phyloP scores from a whole-genome alignment of 2,888 invertebrate species.

The Coronaproctus castanopsis region DNA sequence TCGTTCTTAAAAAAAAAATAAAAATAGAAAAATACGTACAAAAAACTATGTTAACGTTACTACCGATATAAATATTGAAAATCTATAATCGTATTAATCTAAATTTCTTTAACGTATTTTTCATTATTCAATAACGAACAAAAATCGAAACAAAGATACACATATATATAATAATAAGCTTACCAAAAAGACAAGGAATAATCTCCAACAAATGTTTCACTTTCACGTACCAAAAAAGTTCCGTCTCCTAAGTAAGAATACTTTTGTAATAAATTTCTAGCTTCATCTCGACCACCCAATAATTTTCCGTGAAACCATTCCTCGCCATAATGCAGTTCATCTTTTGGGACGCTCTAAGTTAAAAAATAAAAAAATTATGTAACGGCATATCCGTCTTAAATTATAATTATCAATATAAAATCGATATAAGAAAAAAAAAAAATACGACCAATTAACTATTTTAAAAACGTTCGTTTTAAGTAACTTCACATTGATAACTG shows the following conservation, averaged over 20 bases:
- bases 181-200: conserved; percentile 85
- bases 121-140: too few relatives aligned
- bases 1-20: too few relatives aligned
- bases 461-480: not conserved
- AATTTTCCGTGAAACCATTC: conserved; percentile 86
- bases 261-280: conserved; percentile 39
- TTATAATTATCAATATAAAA: too few relatives aligned
- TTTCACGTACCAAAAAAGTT: conserved; percentile 78
- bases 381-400: not conserved
- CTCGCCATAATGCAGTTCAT: conserved; percentile 77
- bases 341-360: conserved; percentile 43
- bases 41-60: too few relatives aligned
- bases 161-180: too few relatives aligned
- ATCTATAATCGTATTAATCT: too few relatives aligned
- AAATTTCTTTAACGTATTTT: too few relatives aligned
- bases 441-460: not conserved
- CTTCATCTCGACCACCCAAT: conserved; percentile 52
- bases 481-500: not conserved
- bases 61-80: too few relatives aligned
- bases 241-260: conserved; percentile 74
- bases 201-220: conserved; percentile 89
- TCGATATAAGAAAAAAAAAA: not conserved
- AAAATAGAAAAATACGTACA: too few relatives aligned
- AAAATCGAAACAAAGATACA: too few relatives aligned
- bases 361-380: conserved; percentile 1